Conservation (phyloP, 1,140 invertebrate species). For the Zaprionus capensis region DNA sequence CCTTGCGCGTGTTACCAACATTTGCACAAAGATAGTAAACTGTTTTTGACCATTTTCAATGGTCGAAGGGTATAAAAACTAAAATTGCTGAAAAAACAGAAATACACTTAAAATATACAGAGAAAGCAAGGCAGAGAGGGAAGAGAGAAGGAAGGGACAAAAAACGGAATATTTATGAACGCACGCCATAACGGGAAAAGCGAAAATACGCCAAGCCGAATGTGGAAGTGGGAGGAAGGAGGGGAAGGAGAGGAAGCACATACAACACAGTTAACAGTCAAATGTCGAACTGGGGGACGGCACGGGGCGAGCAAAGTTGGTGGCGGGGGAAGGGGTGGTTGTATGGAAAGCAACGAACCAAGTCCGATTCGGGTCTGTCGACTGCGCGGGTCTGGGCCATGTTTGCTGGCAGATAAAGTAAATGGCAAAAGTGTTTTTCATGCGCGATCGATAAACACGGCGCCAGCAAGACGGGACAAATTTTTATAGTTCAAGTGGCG, state of each 20-base stretch:
- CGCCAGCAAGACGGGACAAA: slow-evolving; percentile 82
- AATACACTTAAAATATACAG: slow-evolving; percentile 72
- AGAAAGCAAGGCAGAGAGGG: neutral
- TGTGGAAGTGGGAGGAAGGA: neutral
- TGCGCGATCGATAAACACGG: slow-evolving; percentile 80
- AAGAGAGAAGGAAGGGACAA: neutral
- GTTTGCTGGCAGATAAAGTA: slow-evolving; percentile 79
- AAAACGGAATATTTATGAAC: slow-evolving; percentile 75
- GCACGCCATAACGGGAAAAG: slow-evolving; percentile 71
- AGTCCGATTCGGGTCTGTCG: slow-evolving; percentile 61
- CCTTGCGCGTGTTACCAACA: too few species aligned
- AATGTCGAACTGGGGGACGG: slow-evolving; percentile 22
- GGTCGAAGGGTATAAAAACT: slow-evolving; percentile 61
- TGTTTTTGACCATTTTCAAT: neutral
- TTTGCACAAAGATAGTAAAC: neutral
- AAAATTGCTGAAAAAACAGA: slow-evolving; percentile 79
- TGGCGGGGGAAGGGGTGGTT: neutral
- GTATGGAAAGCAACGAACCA: slow-evolving; percentile 62
- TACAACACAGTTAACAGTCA: slow-evolving; percentile 48
- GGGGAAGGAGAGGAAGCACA: neutral
- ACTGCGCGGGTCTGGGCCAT: slow-evolving; percentile 60
- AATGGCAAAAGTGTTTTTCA: slow-evolving; percentile 82
- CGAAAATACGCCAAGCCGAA: slow-evolving; percentile 73
- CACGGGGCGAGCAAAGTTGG: neutral
- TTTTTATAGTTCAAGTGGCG: slow-evolving; percentile 84